Evolutionary conservation across 2,797 vertebrate species (phyloP), one percentile per base, ranked within the genome.

Genomic region (Neoniphon sammara): DNA sequence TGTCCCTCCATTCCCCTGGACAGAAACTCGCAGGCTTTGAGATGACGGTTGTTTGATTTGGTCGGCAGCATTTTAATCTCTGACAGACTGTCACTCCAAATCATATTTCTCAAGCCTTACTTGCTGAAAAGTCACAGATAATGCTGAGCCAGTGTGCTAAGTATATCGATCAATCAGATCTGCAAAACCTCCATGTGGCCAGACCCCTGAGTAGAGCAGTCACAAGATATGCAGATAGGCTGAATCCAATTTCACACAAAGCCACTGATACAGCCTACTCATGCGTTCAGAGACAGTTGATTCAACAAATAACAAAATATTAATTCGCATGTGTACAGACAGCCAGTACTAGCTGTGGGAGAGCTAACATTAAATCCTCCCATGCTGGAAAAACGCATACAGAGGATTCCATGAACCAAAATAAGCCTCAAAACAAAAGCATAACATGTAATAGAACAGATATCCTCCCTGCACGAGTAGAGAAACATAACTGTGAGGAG

Each of bases 61-160:
- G 73, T 77, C 85, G 88, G 88, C 60, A 81, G 75, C 77, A 78
- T 89, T 93, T 91, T 89, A 84, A 91, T 88, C 83, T 88, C 70
- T 42, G 67, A 71, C 69, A 63, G 59, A 76, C 84, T 81, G 74
- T 77, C 77, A 81, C 66, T 66, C 59, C 53, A 68, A 73, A 78
- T 76, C 67, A 9, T 65, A 66, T 34, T 74, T 77, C 70, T 84
- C 39, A 66, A 69, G 64, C 36, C 46, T 68, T 63, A 52, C 39
- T 62, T 64, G 63, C 54, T 62, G 59, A 78, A 49, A 75, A 85
- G 30, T 68, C 84, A 80, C 75, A 63, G 70, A 76, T 53, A 44
- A 78, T 68, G 78, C 73, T 66, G 68, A 64, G 7, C 66, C 61
- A 59, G 81, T 61, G 73, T 58, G 68, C 67, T 61, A 74, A 81